phyloP scores from a whole-genome alignment of 2,888 invertebrate species.

The Calliopum simillimum region DNA sequence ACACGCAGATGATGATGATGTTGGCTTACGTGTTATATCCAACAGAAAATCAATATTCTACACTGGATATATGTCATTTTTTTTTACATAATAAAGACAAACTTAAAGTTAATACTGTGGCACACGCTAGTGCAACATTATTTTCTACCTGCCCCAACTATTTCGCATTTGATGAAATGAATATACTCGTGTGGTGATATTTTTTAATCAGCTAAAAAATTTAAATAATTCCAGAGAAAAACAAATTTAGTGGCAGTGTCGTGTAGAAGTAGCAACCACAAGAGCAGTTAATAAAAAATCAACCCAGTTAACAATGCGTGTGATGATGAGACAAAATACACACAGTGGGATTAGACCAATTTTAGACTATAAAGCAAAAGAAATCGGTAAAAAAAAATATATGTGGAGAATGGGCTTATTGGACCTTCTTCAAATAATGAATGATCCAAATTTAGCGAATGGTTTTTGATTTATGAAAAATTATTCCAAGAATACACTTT shows the following conservation, averaged over 20 bases:
- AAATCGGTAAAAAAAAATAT: too few species aligned
- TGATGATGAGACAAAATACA: too few species aligned
- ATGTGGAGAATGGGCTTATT: too few species aligned
- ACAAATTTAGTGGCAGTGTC: background rate
- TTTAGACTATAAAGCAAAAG: too few species aligned
- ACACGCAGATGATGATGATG: background rate
- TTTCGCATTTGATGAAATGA: background rate
- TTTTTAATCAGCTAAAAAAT: conserved; percentile 27
- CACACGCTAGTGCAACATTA: conserved; percentile 10
- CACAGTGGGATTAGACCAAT: too few species aligned
- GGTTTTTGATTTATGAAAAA: too few species aligned
- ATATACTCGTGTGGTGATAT: background rate
- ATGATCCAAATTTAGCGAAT: too few species aligned
- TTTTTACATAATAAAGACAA: too few species aligned
- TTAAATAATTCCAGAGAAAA: conserved; percentile 15
- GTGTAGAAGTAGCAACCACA: background rate
- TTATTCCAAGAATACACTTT: too few species aligned
- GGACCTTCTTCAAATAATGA: too few species aligned
- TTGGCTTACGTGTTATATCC: background rate
- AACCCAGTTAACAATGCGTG: too few species aligned
- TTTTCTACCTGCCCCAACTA: background rate
- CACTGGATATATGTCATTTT: background rate
- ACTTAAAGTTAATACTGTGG: background rate
- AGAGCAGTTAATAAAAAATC: too few species aligned
- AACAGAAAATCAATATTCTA: conserved; percentile 12